phyloP scores from a whole-genome alignment of 2,113 vertebrate genomes.

The Lutjanus erythropterus region DNA sequence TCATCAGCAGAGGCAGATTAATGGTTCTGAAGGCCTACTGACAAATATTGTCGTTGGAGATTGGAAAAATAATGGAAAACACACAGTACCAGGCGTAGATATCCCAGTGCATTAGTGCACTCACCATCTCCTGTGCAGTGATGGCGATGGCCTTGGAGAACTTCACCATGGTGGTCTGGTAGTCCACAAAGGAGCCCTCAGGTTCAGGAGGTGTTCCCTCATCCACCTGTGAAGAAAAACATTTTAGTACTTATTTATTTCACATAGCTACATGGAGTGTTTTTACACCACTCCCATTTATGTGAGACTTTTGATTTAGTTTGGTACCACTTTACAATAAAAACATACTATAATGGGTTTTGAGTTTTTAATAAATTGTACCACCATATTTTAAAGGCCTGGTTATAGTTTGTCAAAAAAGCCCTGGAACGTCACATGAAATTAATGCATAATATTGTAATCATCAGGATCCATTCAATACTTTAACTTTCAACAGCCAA shows the following conservation, averaged over 20 bases:
- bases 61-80: constrained; percentile 18
- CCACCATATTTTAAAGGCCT: not conserved
- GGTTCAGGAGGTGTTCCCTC: constrained; percentile 96
- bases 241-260: constrained; percentile 1
- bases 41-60: constrained; percentile 32
- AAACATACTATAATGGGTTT: not conserved
- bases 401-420: too few species aligned
- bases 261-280: too few species aligned
- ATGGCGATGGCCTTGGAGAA: constrained; percentile 98
- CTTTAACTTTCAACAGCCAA: too few species aligned
- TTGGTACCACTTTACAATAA: not conserved
- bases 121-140: constrained; percentile 99
- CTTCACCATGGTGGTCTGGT: constrained; percentile 98
- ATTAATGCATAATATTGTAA: too few species aligned
- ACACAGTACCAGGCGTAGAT: not conserved
- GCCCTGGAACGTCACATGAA: too few species aligned
- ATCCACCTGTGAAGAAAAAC: constrained; percentile 87
- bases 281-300: not conserved
- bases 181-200: constrained; percentile 96
- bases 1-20: constrained; percentile 26
- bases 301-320: not conserved
- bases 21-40: constrained; percentile 1
- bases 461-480: too few species aligned
- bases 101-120: constrained; percentile 30
- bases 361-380: not conserved